A percentile compares a stretch with the other conserved stretches of the same genome.
Conservation (phyloP, 2,113 vertebrate species). For the Hirundichthys speculiger region DNA sequence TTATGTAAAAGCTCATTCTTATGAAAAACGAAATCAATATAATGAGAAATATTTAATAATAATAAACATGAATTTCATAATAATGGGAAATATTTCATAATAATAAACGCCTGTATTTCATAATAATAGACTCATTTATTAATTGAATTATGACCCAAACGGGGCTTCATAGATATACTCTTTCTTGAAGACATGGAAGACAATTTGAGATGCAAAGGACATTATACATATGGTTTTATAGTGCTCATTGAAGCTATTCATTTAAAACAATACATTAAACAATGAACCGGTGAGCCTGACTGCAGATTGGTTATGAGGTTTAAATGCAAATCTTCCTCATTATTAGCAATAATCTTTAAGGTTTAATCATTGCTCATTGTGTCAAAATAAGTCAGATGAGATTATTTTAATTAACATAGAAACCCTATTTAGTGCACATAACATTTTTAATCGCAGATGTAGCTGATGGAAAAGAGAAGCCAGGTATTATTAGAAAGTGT, state of each 20-base stretch:
- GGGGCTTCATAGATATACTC: no score
- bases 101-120: no score
- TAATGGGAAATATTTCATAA: no score
- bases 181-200: no score
- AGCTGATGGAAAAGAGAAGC: slow-evolving; percentile 32
- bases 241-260: background rate
- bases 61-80: no score
- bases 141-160: no score
- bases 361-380: slow-evolving; percentile 32
- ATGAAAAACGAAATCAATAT: no score
- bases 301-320: slow-evolving; percentile 3
- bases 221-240: slow-evolving; percentile 1
- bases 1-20: no score
- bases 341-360: slow-evolving; percentile 5
- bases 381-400: slow-evolving; percentile 31
- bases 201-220: no score
- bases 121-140: no score
- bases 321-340: background rate
- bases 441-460: slow-evolving; percentile 17
- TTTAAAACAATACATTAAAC: no score
- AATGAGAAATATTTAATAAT: no score
- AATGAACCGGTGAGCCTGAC: background rate
- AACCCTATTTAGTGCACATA: slow-evolving; percentile 7
- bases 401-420: slow-evolving; percentile 37
- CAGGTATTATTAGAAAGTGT: slow-evolving; percentile 63